Evolutionary conservation across 1,140 invertebrate species (phyloP).

Genomic region (Megalonaias nervosa): DNA sequence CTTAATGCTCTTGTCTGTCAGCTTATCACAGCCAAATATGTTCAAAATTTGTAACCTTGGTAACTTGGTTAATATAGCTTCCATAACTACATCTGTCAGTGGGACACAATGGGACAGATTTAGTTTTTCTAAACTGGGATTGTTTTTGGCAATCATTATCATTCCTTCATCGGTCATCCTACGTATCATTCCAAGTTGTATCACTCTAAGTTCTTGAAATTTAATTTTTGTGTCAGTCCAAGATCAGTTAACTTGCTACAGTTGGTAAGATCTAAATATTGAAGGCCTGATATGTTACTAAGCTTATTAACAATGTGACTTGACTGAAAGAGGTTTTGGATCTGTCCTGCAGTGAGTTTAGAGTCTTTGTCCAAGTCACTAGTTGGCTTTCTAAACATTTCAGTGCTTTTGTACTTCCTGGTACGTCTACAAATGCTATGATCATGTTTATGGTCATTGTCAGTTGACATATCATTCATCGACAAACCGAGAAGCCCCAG

Average conservation of each 20-base stretch:
- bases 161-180: conserved; percentile 79
- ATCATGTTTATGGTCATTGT: conserved; percentile 35
- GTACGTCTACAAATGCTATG: conserved; percentile 49
- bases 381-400: conserved; percentile 56
- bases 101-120: conserved; percentile 76
- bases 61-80: conserved; percentile 75
- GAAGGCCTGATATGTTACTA: conserved; percentile 71
- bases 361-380: conserved; percentile 63
- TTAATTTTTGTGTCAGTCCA: conserved; percentile 79
- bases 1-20: conserved; percentile 78
- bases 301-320: conserved; percentile 73
- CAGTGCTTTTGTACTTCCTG: conserved; percentile 40
- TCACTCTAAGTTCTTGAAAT: conserved; percentile 76
- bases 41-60: conserved; percentile 77
- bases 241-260: conserved; percentile 82
- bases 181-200: conserved; percentile 80
- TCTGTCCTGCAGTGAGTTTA: conserved; percentile 48
- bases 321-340: conserved; percentile 25
- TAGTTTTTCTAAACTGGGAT: conserved; percentile 80
- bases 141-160: conserved; percentile 76
- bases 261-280: conserved; percentile 77
- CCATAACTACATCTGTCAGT: conserved; percentile 78
- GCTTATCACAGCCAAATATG: conserved; percentile 79
- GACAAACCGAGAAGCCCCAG: conserved; percentile 75
- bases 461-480: conserved; percentile 71